A percentile compares a stretch with the other conserved stretches of the same genome.
These are phyloP conservation scores for Chaetops frenatus DNA, from an alignment of 2,113 vertebrate species.

Conservation along the genomic window DNA sequence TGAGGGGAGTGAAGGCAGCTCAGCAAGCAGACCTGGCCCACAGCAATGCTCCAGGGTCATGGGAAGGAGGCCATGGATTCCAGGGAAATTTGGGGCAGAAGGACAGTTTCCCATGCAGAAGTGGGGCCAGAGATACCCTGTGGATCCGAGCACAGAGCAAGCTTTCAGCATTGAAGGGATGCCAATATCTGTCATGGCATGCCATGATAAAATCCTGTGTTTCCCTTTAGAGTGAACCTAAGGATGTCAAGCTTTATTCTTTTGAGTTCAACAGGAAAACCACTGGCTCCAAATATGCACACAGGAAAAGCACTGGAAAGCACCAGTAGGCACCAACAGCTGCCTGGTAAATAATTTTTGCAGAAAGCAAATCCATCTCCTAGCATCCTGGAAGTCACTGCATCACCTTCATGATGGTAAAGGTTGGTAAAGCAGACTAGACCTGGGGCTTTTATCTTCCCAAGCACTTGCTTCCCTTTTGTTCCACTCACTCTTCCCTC, in stretches of 20 bases:
- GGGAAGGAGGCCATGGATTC: not conserved
- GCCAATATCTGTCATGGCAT: not conserved
- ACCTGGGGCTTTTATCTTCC: not conserved
- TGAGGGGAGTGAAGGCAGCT: not conserved
- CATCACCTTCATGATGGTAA: not conserved
- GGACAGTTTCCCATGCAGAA: not conserved
- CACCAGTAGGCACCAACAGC: not conserved
- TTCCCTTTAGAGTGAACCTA: not conserved
- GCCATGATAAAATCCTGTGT: not conserved
- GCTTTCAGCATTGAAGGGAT: not conserved
- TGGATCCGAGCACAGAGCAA: not conserved
- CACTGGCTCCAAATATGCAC: not conserved
- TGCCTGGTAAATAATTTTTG: not conserved
- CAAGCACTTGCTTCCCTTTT: not conserved
- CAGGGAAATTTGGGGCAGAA: not conserved
- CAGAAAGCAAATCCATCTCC: not conserved
- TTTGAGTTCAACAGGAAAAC: not conserved
- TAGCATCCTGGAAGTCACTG: not conserved
- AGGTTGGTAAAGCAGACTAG: not conserved
- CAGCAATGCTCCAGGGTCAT: not conserved
- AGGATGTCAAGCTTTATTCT: not conserved
- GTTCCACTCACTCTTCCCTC: not conserved
- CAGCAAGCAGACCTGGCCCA: not conserved
- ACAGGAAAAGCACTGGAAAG: not conserved
- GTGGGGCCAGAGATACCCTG: not conserved